Evolutionary conservation across 2,113 vertebrate species (phyloP), one percentile per base, ranked within the genome.

Genomic region (Pogona vitticeps): DNA sequence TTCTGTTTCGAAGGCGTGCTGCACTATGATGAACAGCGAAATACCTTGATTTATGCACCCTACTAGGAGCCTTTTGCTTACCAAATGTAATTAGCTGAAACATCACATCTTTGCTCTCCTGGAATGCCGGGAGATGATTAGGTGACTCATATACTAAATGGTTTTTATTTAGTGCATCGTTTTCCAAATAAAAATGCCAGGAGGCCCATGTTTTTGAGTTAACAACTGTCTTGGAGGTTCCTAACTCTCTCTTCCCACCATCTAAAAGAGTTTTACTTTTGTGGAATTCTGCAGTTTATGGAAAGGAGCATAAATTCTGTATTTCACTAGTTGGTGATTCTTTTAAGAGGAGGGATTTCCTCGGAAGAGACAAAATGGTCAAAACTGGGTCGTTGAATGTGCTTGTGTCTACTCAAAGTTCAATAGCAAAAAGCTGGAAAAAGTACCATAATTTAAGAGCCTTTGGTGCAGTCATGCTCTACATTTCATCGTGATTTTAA

Each of bases 1-100:
- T 36, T 80, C 31, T 63, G 28, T 40, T 73, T 42, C 17, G 38
- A 86, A 86, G 40, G 15, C 20, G 42, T 61, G 33, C 80, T 86
- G 56, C 28, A 46, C 38, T 18, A 68, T 18, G 36, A 73, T 28
- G 78, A 73, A 65, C 56, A 56, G n/a, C 58, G 67, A 80, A 72
- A 56, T 46, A 10, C 26, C 31, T 80, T 63, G 77, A 61, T 61
- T 73, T 72, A 80, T 72, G 28, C 59, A 61, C 76, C 71, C 52
- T 80, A 26, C 6, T 42, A 72, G 36, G 36, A 65, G 21, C 36
- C 58, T 61, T 52, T 65, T 63, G 70, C 58, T 85, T 38, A 52
- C 31, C 58, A 61, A 86, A 86, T 56, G 38, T 33, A 81, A 86
- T 81, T 86, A 81, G 40, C 21, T 67, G 58, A 81, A 81, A 46